These are phyloP conservation scores for Drepanosiphum platanoidis DNA, from an alignment of 2,888 invertebrate species.

Conservation along the genomic window DNA sequence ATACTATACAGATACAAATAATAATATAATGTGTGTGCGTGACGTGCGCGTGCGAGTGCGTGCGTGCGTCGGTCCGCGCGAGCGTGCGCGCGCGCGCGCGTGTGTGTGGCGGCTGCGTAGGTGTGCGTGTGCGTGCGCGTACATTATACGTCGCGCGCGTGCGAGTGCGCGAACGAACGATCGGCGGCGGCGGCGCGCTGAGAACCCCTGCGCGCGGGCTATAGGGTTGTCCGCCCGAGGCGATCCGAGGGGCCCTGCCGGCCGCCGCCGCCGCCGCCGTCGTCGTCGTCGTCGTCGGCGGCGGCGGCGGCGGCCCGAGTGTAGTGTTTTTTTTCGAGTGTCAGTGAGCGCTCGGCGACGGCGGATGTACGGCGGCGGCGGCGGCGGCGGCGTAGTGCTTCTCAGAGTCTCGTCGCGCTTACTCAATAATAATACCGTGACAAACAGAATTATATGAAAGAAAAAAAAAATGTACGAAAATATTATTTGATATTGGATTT, in stretches of 20 bases:
- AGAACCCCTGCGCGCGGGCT: conserved; percentile 52
- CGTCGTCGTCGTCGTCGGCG: conserved; percentile 18
- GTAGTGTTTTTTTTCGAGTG: conserved; percentile 18
- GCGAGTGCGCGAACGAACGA: not conserved
- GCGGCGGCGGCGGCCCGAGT: conserved; percentile 35
- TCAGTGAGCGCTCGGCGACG: conserved; percentile 34
- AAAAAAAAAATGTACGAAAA: no score
- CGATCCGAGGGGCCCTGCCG: conserved; percentile 38
- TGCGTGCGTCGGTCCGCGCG: not conserved
- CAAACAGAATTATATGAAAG: no score
- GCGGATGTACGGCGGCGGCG: not conserved
- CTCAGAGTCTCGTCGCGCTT: not conserved
- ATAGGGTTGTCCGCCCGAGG: conserved; percentile 55
- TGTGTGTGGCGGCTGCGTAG: not conserved
- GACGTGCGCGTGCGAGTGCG: not conserved
- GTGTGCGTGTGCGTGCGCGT: no score
- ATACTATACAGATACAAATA: no score
- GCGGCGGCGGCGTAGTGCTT: not conserved
- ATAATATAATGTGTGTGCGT: no score
- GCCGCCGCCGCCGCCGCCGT: conserved; percentile 1
- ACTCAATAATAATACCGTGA: no score
- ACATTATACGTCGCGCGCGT: not conserved
- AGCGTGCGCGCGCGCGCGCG: not conserved
- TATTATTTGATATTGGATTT: no score
- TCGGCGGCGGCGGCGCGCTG: not conserved